A percentile compares a stretch with the other conserved stretches of the same genome.
Evolutionary conservation across 2,113 vertebrate species (phyloP).

Genomic region (Hippolais icterina): DNA sequence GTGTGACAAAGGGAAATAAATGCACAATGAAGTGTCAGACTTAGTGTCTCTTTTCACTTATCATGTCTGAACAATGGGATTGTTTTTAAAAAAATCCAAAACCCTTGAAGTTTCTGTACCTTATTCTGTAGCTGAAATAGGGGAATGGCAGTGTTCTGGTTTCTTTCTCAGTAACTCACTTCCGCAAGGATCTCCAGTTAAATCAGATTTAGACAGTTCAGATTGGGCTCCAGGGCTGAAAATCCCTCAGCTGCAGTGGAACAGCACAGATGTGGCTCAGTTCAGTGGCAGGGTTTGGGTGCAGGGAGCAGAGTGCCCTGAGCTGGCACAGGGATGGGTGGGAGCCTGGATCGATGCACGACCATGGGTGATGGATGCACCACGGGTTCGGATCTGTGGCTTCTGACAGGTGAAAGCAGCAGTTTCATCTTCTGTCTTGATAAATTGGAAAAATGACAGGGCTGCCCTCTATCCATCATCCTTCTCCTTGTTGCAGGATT

Average conservation of each 20-base stretch:
- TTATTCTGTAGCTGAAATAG: background rate
- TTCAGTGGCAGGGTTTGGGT: background rate
- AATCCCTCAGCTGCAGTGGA: background rate
- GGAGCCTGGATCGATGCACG: accelerated
- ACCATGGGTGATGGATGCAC: background rate
- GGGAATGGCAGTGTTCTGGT: background rate
- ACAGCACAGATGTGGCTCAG: background rate
- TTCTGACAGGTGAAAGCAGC: background rate
- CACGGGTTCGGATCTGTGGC: accelerated
- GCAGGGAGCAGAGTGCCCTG: background rate
- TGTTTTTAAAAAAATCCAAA: background rate
- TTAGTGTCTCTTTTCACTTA: background rate
- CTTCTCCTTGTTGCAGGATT: background rate
- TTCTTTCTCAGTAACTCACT: background rate
- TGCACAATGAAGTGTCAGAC: too few relatives aligned
- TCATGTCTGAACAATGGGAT: background rate
- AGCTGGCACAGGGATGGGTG: background rate
- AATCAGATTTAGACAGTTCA: background rate
- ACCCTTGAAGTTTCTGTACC: background rate
- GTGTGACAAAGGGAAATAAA: background rate
- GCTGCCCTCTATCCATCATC: background rate
- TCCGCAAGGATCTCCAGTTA: background rate
- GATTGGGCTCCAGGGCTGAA: background rate
- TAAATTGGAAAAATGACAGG: background rate
- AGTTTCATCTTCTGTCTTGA: background rate